Conservation (phyloP, 1,140 invertebrate species). For the Euura lappo region DNA sequence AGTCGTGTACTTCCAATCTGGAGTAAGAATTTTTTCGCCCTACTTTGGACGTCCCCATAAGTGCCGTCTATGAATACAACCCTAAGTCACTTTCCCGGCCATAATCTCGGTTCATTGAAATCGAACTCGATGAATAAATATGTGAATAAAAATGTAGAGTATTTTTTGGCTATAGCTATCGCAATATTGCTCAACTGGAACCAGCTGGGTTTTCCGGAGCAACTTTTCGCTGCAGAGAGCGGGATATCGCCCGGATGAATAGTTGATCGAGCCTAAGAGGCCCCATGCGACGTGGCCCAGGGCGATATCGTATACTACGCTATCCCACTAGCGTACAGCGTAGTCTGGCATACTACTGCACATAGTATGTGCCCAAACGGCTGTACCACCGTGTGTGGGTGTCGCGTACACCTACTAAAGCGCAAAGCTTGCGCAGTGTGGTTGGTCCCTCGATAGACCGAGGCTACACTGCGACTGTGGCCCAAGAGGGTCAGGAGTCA, state of each 20-base stretch:
- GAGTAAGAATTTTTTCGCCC: no score
- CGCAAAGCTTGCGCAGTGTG: neutral
- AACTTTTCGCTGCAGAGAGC: neutral
- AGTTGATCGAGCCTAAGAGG: conserved; percentile 43
- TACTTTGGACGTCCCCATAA: no score
- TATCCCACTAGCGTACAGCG: no score
- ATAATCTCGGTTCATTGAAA: neutral
- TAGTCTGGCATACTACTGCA: no score
- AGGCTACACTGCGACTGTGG: conserved; percentile 30
- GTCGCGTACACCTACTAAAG: neutral
- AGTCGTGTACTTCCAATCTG: no score
- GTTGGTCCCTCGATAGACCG: conserved; percentile 19
- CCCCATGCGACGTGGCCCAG: conserved; percentile 10
- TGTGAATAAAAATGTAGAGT: neutral
- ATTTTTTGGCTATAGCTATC: neutral
- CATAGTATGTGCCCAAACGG: no score
- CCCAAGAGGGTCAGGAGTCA: conserved; percentile 32
- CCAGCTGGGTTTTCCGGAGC: neutral
- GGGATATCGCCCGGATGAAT: conserved; percentile 31
- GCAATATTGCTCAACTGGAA: neutral
- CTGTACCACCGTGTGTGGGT: neutral
- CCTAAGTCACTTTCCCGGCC: neutral
- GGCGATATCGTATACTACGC: neutral
- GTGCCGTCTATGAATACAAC: no score
- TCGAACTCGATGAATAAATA: neutral